These are phyloP conservation scores for Hoplostethus atlanticus DNA, from an alignment of 2,797 vertebrate genomes.

Conservation along the genomic window DNA sequence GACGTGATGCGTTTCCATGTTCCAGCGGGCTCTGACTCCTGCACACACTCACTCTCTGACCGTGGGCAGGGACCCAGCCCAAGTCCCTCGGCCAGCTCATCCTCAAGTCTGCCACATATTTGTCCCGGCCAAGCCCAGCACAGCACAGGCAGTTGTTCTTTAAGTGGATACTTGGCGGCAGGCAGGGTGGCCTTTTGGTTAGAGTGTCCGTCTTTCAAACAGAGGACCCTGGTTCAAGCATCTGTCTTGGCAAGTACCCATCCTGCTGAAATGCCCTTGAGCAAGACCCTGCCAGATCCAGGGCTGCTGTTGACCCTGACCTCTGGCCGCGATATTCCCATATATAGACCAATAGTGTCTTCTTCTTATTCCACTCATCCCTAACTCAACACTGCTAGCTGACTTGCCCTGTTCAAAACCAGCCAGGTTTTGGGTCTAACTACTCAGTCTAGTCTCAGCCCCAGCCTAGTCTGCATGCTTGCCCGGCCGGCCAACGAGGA, in stretches of 20 bases:
- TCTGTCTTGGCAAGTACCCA: no score
- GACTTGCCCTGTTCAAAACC: background rate
- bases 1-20: constrained; percentile 61
- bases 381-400: background rate
- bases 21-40: constrained; percentile 36
- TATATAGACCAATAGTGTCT: background rate
- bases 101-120: no score
- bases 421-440: background rate
- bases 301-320: no score
- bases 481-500: constrained; percentile 42
- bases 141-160: no score
- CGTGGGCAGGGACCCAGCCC: constrained; percentile 7
- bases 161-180: no score
- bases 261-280: no score
- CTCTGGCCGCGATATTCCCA: no score
- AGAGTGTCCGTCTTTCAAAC: no score
- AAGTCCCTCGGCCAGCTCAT: background rate
- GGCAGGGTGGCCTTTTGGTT: no score
- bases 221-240: no score
- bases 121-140: no score
- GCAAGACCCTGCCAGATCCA: no score
- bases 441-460: constrained; percentile 1
- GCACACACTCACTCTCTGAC: constrained; percentile 31
- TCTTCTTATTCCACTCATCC: background rate
- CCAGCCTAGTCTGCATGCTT: constrained; percentile 30